These are phyloP conservation scores for Sterna hirundo DNA, from an alignment of 2,113 vertebrate species.

Conservation along the genomic window DNA sequence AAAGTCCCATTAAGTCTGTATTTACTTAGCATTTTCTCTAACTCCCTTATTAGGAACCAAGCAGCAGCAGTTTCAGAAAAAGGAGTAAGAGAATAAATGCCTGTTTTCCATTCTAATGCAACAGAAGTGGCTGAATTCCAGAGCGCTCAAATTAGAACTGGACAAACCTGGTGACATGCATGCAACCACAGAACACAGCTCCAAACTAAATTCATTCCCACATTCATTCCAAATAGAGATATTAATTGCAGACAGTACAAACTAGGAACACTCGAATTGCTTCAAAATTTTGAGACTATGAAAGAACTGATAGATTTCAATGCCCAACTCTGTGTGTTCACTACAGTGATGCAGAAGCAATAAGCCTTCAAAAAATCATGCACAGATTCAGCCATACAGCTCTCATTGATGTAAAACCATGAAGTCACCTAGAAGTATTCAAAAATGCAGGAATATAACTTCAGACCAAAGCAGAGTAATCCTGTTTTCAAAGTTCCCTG, in stretches of 20 bases:
- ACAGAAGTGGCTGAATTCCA: background rate
- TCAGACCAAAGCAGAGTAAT: constrained; percentile 52
- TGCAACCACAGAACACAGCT: background rate
- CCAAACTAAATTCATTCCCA: background rate
- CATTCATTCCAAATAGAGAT: background rate
- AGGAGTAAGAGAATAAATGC: background rate
- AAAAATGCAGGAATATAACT: constrained; percentile 29
- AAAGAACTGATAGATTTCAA: background rate
- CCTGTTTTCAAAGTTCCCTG: constrained; percentile 56
- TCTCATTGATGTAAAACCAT: background rate
- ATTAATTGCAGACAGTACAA: background rate
- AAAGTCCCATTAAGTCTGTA: constrained; percentile 13
- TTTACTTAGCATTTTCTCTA: constrained; percentile 27
- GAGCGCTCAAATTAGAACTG: background rate
- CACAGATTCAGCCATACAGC: background rate
- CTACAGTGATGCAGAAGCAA: background rate
- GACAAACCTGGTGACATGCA: background rate
- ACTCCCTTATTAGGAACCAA: background rate
- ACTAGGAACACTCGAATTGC: background rate
- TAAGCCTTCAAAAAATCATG: background rate
- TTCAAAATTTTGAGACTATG: background rate
- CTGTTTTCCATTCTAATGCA: background rate
- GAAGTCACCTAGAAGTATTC: constrained; percentile 15
- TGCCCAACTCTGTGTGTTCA: background rate
- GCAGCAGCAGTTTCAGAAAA: background rate